phyloP scores from a whole-genome alignment of 1,140 invertebrate genomes.

The Aphaenogaster ashmeadi region DNA sequence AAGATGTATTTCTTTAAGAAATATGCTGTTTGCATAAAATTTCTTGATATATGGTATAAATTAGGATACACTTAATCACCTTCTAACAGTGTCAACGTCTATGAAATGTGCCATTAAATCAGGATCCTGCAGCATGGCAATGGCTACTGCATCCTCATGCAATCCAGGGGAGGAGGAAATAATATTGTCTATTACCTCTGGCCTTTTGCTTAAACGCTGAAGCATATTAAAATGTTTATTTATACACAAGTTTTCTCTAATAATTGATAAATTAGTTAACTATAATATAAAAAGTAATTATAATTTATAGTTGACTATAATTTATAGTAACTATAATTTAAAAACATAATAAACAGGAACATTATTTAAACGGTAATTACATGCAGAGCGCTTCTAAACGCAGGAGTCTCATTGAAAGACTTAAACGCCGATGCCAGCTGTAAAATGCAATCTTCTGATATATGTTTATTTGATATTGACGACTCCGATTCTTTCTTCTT shows the following conservation, averaged over 20 bases:
- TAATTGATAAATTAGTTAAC: constrained; percentile 15
- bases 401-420: constrained; percentile 85
- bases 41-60: not conserved
- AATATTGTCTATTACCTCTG: constrained; percentile 88
- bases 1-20: not conserved
- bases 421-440: constrained; percentile 86
- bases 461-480: constrained; percentile 73
- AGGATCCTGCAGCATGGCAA: constrained; percentile 88
- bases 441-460: constrained; percentile 85
- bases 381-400: constrained; percentile 86
- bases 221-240: constrained; percentile 57
- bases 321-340: not conserved
- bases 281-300: not conserved
- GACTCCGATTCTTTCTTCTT: constrained; percentile 84
- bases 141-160: constrained; percentile 87
- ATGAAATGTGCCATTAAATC: constrained; percentile 88
- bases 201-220: constrained; percentile 87
- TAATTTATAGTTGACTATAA: too few species aligned
- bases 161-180: constrained; percentile 87
- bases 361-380: constrained; percentile 77
- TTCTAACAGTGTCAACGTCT: constrained; percentile 86
- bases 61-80: constrained; percentile 76
- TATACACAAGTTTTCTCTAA: not conserved
- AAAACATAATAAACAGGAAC: not conserved
- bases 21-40: constrained; percentile 4